phyloP scores from a whole-genome alignment of 2,113 vertebrate species.

The Ptychochromis oligacanthus region DNA sequence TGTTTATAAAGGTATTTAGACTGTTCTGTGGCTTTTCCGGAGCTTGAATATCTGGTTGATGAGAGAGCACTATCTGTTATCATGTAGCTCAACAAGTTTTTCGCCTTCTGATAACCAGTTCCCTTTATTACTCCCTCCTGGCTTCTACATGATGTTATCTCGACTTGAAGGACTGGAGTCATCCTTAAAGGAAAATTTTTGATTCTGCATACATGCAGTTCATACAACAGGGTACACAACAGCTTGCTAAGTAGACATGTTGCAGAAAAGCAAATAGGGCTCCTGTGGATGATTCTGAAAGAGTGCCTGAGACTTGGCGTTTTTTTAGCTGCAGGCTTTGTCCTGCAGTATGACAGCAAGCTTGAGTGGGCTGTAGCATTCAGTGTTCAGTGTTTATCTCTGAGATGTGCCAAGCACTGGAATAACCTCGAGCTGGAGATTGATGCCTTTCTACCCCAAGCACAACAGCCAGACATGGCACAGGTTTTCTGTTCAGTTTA shows the following conservation, averaged over 20 bases:
- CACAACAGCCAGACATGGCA: not conserved
- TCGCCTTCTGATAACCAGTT: conserved; percentile 24
- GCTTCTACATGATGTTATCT: conserved; percentile 14
- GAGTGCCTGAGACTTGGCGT: not conserved
- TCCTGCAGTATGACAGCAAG: not conserved
- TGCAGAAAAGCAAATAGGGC: not conserved
- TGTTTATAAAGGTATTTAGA: conserved; percentile 13
- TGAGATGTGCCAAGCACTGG: not conserved
- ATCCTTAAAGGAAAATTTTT: not conserved
- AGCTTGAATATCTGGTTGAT: conserved; percentile 18
- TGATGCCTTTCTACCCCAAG: not conserved
- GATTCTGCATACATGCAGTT: not conserved
- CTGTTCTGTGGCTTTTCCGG: not conserved
- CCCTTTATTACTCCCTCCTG: conserved; percentile 4
- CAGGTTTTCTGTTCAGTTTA: not conserved
- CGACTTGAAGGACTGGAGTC: conserved; percentile 4
- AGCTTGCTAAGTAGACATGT: not conserved
- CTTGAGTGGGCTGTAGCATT: not conserved
- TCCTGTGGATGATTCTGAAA: not conserved
- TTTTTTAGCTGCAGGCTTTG: not conserved
- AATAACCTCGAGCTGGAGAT: not conserved
- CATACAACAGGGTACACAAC: not conserved
- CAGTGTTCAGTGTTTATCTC: not conserved
- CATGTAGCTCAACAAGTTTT: conserved; percentile 40
- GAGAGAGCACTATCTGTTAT: conserved; percentile 11